phyloP scores from a whole-genome alignment of 2,888 invertebrate species.

The Blera fallax region DNA sequence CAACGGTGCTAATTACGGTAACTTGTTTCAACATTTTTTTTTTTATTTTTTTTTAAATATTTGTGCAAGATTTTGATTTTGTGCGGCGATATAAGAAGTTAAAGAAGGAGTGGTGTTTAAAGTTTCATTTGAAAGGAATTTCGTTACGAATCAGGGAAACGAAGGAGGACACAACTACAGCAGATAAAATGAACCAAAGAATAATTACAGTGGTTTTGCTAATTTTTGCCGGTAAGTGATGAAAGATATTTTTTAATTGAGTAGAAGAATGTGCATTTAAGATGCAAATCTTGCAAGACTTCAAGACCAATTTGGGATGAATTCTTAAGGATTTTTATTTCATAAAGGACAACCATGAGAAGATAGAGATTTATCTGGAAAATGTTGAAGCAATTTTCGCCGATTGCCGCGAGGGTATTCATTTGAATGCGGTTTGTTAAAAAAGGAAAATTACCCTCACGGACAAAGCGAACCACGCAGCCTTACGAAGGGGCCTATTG shows the following conservation, averaged over 20 bases:
- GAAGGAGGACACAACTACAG: background rate
- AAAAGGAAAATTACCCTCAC: too few relatives aligned
- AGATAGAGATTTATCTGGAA: too few relatives aligned
- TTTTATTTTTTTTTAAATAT: slow-evolving; percentile 32
- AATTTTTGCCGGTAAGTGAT: slow-evolving; percentile 58
- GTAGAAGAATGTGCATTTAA: background rate
- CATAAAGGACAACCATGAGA: too few relatives aligned
- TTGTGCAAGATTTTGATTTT: slow-evolving; percentile 49
- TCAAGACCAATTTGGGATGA: background rate
- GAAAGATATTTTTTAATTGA: background rate
- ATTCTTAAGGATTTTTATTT: background rate
- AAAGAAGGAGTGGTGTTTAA: slow-evolving; percentile 45
- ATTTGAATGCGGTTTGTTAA: too few relatives aligned
- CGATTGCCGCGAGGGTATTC: too few relatives aligned
- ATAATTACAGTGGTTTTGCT: slow-evolving; percentile 34
- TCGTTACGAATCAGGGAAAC: background rate
- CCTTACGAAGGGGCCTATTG: too few relatives aligned
- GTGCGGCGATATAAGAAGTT: slow-evolving; percentile 9
- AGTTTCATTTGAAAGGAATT: slow-evolving; percentile 22
- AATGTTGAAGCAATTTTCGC: too few relatives aligned
- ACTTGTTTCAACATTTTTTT: slow-evolving; percentile 32
- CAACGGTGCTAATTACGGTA: slow-evolving; percentile 65
- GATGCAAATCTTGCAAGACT: background rate
- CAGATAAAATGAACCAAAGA: slow-evolving; percentile 56
- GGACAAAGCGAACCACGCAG: too few relatives aligned